These are phyloP conservation scores for Colletes collaris DNA, from an alignment of 2,888 invertebrate genomes.

Conservation along the genomic window DNA sequence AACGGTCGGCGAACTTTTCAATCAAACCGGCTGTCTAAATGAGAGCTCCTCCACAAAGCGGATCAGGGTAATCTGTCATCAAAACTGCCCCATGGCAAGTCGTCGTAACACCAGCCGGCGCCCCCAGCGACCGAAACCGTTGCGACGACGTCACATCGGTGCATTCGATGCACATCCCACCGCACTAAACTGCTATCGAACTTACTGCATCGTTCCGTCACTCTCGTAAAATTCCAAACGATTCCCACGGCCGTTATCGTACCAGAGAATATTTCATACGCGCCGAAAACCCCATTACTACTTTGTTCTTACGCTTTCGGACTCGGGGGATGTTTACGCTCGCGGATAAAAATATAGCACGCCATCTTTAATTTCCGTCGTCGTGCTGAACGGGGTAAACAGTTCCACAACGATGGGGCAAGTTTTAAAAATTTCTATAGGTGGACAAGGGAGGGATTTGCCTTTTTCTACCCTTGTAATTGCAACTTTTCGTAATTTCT, in stretches of 20 bases:
- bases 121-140: constrained; percentile 74
- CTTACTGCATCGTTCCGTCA: constrained; percentile 30
- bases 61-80: constrained; percentile 83
- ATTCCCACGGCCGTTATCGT: not conserved
- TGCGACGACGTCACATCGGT: constrained; percentile 71
- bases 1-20: constrained; percentile 78
- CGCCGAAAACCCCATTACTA: too few species aligned
- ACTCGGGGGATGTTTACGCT: too few species aligned
- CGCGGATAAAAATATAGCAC: too few species aligned
- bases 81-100: constrained; percentile 76
- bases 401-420: too few species aligned
- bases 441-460: too few species aligned
- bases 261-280: not conserved
- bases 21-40: constrained; percentile 82
- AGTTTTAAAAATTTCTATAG: too few species aligned
- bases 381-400: too few species aligned
- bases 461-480: too few species aligned
- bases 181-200: constrained; percentile 41
- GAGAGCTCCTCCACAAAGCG: constrained; percentile 81
- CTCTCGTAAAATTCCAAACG: constrained; percentile 23
- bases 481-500: too few species aligned
- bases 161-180: constrained; percentile 59
- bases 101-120: constrained; percentile 79
- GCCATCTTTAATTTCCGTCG: too few species aligned
- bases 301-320: too few species aligned